These are phyloP conservation scores for Aurelia sp. DNA, from an alignment of 30 jellyfish, hydroid and myxozoan species.

Conservation along the genomic window DNA sequence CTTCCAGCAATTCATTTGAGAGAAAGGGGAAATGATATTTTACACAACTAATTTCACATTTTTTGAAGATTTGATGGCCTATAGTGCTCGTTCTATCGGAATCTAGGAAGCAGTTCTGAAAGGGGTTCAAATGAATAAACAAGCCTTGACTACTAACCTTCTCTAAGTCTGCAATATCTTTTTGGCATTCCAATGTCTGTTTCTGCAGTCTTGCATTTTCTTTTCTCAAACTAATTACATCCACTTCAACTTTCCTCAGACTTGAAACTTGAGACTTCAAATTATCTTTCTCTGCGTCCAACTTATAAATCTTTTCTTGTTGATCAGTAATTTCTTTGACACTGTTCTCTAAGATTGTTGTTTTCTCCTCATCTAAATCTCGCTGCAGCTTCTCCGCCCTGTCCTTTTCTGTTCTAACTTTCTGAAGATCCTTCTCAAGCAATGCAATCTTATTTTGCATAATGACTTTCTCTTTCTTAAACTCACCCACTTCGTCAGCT, in stretches of 20 bases:
- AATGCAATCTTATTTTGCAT: conserved; percentile 51
- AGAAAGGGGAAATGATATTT: no score
- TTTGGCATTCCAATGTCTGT: conserved; percentile 73
- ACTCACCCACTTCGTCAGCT: conserved; percentile 77
- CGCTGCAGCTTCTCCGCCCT: conserved; percentile 36
- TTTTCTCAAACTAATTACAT: conserved; percentile 51
- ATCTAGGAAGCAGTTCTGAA: no score
- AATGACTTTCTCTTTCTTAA: conserved; percentile 55
- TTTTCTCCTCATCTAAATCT: conserved; percentile 75
- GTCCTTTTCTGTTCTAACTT: conserved; percentile 51
- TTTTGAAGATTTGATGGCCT: no score
- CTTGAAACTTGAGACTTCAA: conserved; percentile 44
- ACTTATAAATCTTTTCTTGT: conserved; percentile 66
- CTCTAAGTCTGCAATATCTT: conserved; percentile 50
- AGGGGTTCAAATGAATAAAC: no score
- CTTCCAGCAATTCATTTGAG: no score
- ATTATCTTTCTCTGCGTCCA: conserved; percentile 73
- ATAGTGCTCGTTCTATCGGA: no score
- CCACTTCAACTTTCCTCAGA: conserved; percentile 60
- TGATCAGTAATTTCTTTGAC: conserved; percentile 96
- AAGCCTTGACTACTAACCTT: conserved; percentile 55
- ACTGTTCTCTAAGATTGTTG: conserved; percentile 93
- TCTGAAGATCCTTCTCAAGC: conserved; percentile 49
- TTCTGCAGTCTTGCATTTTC: conserved; percentile 59
- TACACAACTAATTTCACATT: no score